A percentile compares a stretch with the other conserved stretches of the same genome.
Evolutionary conservation across 2,113 vertebrate species (phyloP).

Genomic region (Melozone crissalis): DNA sequence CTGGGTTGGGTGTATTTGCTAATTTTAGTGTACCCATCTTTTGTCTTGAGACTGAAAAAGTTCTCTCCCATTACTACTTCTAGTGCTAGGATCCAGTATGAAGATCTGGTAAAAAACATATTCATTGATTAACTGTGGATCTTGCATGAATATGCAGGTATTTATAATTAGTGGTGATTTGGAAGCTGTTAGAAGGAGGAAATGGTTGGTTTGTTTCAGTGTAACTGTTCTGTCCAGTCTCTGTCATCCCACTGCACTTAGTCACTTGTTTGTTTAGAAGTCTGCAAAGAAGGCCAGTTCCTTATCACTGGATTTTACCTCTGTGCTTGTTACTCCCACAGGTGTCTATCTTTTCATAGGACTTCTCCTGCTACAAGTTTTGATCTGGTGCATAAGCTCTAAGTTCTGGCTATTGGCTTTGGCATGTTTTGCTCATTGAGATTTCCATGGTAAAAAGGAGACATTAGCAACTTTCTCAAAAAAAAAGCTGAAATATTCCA

Average conservation of each 20-base stretch:
- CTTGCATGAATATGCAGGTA: background rate
- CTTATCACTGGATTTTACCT: background rate
- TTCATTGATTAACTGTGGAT: background rate
- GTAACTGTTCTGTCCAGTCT: background rate
- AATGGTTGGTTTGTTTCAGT: background rate
- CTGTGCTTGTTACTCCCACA: background rate
- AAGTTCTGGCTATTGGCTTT: background rate
- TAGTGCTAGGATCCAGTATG: background rate
- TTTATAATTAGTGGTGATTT: background rate
- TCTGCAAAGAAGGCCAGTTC: background rate
- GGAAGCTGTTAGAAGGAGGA: background rate
- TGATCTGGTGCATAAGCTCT: background rate
- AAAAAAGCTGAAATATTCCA: background rate
- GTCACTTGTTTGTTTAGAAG: background rate
- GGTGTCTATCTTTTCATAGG: background rate
- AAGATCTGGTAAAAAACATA: background rate
- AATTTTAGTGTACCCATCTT: background rate
- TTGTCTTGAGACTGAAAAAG: background rate
- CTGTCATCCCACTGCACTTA: background rate
- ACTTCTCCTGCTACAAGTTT: background rate
- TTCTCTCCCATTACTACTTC: background rate
- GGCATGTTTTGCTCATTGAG: background rate
- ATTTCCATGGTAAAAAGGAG: background rate
- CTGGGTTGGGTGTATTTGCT: background rate
- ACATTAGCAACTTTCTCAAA: fast-evolving